Base-by-base conservation (phyloP, 1,140 invertebrate species). In the Harpegnathos saltator region DNA sequence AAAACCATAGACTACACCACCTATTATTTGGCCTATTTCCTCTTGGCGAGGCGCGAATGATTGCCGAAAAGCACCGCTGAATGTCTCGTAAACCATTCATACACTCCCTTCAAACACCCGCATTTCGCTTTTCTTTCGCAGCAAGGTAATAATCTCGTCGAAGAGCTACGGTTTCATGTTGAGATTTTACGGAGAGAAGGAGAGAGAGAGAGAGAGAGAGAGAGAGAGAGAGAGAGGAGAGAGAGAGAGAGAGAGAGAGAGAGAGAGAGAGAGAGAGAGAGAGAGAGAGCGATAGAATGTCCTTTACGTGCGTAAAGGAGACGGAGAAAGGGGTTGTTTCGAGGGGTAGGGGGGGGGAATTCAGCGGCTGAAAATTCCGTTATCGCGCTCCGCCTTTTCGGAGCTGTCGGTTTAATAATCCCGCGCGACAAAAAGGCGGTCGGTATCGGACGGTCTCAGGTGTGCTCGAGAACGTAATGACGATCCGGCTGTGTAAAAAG, bases 401-500 rank as follows among this genome's bases (percentile, higher is more conserved):
- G 19, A 24, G 22, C 19, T 44, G 56, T 74, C 61, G 48, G 59
- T 66, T 77, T 56, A 22, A 54, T 77, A 77, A 77, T 66, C 54
- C 54, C 29, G 48, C 74, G 74, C 50, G 74, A 66, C 50, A 77
- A 38, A 54, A 77, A 77, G 61, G 73, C 62, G 62, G 61, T 29
- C n/a, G n/a, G 62, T 66, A 66, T 77, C 61, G 59, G 73, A 77
- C 73, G 61, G 48, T 75, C 33, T 73, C 71, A 44, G 33, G 73
- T 66, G 62, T 38, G 74, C 29, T 33, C 38, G 38, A 56, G 50
- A 62, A 65, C 74, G 50, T 77, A 66, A 77, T 77, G 74, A 77
- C 62, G 74, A 77, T 66, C 74, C 61, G 74, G 48, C 61, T 52
- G 62, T 66, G 73, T 77, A 77, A 77, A 77, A 77, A 77, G 73